phyloP scores from a whole-genome alignment of 2,113 vertebrate species.

The Catharus fuscescens region DNA sequence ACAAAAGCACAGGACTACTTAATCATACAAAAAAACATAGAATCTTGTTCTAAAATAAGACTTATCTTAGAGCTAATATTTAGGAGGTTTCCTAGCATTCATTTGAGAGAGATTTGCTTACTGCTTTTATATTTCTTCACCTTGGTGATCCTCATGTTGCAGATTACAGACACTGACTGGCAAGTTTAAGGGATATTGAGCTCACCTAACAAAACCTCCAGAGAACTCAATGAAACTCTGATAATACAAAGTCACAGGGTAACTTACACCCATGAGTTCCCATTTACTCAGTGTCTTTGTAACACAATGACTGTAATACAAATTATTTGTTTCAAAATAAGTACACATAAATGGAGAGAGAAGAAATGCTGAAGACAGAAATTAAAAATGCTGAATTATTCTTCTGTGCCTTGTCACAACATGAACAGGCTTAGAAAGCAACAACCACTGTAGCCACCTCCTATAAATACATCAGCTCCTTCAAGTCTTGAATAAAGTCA shows the following conservation, averaged over 20 bases:
- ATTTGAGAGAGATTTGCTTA: not conserved
- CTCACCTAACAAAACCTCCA: not conserved
- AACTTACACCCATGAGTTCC: not conserved
- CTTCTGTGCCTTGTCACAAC: not conserved
- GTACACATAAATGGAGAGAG: not conserved
- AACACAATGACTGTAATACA: not conserved
- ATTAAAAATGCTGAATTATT: not conserved
- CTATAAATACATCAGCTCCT: not conserved
- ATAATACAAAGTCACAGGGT: not conserved
- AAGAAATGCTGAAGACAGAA: not conserved
- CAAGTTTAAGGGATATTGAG: not conserved
- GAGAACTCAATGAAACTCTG: not conserved
- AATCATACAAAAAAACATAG: rapidly evolving
- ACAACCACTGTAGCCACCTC: not conserved
- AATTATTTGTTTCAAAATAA: not conserved
- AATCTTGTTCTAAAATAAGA: not conserved
- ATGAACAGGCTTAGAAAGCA: not conserved
- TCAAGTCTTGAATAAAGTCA: not conserved
- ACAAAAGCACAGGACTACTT: not conserved
- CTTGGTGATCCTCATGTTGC: not conserved
- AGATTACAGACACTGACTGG: not conserved
- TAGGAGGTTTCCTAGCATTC: not conserved
- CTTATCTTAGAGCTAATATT: not conserved
- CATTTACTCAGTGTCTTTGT: not conserved
- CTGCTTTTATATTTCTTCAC: not conserved